These are phyloP conservation scores for Pseudonaja textilis DNA, from an alignment of 2,113 vertebrate species.

Conservation along the genomic window DNA sequence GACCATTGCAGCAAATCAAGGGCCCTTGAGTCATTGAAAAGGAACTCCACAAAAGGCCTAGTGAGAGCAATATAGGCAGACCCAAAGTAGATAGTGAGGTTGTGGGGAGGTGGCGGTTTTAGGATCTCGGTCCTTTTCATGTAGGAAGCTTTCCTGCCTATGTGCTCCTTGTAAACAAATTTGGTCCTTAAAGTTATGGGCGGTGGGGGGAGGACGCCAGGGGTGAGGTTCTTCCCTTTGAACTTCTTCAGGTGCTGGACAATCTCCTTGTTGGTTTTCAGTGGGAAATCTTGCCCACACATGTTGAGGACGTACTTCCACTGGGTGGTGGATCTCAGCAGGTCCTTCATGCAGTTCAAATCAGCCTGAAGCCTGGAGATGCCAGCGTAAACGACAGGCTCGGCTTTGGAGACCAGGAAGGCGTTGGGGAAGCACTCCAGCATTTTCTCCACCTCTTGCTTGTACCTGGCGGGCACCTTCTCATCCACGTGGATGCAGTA, in stretches of 20 bases:
- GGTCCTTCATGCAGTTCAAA: constrained; percentile 66
- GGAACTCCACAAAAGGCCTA: constrained; percentile 61
- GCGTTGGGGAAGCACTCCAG: constrained; percentile 65
- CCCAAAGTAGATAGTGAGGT: constrained; percentile 70
- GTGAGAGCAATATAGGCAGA: constrained; percentile 70
- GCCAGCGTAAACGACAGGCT: constrained; percentile 65
- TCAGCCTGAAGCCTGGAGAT: constrained; percentile 71
- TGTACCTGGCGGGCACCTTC: constrained; percentile 45
- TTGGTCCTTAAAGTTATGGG: constrained; percentile 45
- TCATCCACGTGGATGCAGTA: constrained; percentile 71
- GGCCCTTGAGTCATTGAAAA: constrained; percentile 61
- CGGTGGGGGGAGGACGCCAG: constrained; percentile 56
- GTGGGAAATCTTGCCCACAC: constrained; percentile 72
- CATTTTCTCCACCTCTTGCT: constrained; percentile 33
- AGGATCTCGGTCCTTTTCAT: constrained; percentile 35
- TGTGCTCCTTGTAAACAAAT: constrained; percentile 48
- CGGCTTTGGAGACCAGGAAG: constrained; percentile 57
- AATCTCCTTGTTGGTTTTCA: constrained; percentile 69
- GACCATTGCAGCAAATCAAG: constrained; percentile 68
- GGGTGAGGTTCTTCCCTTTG: constrained; percentile 69
- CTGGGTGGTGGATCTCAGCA: neutral
- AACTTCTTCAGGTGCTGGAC: constrained; percentile 59
- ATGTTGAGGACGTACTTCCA: constrained; percentile 69
- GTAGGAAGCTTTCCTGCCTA: neutral
- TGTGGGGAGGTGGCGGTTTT: constrained; percentile 65